These are phyloP conservation scores for Oscheius sp. DNA, from an alignment of 1,140 invertebrate species.

Conservation along the genomic window DNA sequence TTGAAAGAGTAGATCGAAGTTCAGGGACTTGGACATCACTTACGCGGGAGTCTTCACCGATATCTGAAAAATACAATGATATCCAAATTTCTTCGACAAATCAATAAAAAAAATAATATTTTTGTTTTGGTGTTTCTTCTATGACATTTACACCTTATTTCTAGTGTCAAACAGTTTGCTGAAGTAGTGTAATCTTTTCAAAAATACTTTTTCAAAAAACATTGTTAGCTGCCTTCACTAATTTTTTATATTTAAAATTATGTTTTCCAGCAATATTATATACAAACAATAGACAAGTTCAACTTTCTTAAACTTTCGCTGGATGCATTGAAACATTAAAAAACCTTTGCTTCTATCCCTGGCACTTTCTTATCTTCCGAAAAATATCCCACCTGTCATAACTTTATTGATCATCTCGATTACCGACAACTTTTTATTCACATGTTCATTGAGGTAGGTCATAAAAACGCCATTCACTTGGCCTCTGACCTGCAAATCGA, in stretches of 20 bases:
- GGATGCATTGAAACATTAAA: no score
- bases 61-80: slow-evolving; percentile 42
- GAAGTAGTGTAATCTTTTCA: no score
- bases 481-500: slow-evolving; percentile 36
- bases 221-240: no score
- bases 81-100: slow-evolving; percentile 5
- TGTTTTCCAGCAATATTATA: no score
- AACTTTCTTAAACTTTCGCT: no score
- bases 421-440: slow-evolving; percentile 44
- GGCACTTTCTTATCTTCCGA: not conserved
- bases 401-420: slow-evolving; percentile 56
- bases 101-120: not conserved
- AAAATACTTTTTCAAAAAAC: no score
- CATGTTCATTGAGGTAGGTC: slow-evolving; percentile 60
- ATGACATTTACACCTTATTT: no score
- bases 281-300: no score
- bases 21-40: slow-evolving; percentile 59
- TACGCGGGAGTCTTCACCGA: slow-evolving; percentile 56
- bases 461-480: slow-evolving; percentile 61
- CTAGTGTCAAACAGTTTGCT: no score
- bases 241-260: no score
- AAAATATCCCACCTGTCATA: slow-evolving; percentile 44
- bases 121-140: no score
- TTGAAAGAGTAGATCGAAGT: slow-evolving; percentile 54
- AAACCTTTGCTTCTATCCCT: no score